Percentiles rank a stretch among this genome's conserved stretches.
Conservation (phyloP, 2,797 vertebrate species). For the Gephyroberyx darwinii region DNA sequence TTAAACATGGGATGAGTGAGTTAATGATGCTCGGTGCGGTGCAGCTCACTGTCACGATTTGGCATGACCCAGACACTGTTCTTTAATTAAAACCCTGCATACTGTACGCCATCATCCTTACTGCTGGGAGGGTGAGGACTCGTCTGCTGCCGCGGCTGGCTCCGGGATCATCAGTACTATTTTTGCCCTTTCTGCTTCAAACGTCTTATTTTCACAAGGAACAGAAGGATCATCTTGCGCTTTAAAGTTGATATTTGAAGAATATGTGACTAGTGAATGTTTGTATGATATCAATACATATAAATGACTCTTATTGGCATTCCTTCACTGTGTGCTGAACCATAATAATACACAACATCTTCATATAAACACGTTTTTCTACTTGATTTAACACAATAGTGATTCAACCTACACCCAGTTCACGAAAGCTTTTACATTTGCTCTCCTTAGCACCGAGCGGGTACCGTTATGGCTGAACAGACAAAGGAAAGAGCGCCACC, state of each 20-base stretch:
- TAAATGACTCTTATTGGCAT: too few species aligned
- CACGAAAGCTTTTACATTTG: too few species aligned
- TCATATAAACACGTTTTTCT: too few species aligned
- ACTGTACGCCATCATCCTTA: constrained; percentile 54
- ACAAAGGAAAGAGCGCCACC: too few species aligned
- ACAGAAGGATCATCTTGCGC: background rate
- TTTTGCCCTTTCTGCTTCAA: background rate
- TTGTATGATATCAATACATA: background rate
- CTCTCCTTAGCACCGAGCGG: too few species aligned
- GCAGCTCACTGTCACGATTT: constrained; percentile 14
- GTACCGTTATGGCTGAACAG: too few species aligned
- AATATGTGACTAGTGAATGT: too few species aligned
- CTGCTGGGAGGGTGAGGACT: constrained; percentile 24
- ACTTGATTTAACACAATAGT: too few species aligned
- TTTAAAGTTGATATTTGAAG: too few species aligned
- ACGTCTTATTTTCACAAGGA: background rate
- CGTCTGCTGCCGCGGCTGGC: constrained; percentile 39
- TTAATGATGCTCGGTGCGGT: constrained; percentile 67
- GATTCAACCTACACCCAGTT: too few species aligned
- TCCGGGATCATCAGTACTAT: constrained; percentile 23
- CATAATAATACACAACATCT: too few species aligned
- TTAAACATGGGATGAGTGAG: constrained; percentile 52
- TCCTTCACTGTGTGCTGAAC: too few species aligned
- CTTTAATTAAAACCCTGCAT: constrained; percentile 67
- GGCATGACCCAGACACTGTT: constrained; percentile 50